Evolutionary conservation across 2,888 invertebrate species (phyloP).

Genomic region (Aphidoletes aphidimyza): DNA sequence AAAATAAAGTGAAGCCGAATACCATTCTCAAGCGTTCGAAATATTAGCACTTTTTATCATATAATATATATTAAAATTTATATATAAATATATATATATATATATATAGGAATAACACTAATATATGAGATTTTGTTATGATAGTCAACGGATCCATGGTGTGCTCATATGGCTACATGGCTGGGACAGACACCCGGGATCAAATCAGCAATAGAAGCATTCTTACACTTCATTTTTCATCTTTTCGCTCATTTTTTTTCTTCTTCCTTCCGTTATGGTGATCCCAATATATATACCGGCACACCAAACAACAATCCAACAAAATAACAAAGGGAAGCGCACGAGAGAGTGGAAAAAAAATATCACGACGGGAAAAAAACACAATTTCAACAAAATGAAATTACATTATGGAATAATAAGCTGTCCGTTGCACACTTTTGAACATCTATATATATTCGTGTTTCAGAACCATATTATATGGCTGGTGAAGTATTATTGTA

Average conservation of each 20-base stretch:
- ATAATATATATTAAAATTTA: no score
- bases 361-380: not conserved
- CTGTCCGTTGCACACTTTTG: slow-evolving; percentile 1
- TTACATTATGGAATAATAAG: slow-evolving; percentile 38
- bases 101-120: no score
- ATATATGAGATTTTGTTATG: no score
- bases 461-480: no score
- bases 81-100: no score
- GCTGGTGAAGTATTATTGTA: no score
- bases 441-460: no score
- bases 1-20: no score
- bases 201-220: not conserved
- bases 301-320: not conserved
- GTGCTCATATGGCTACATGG: not conserved
- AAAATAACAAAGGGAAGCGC: no score
- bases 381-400: slow-evolving; percentile 39
- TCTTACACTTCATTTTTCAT: slow-evolving; percentile 20
- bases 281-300: no score
- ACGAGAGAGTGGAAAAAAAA: not conserved
- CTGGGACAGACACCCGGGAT: not conserved
- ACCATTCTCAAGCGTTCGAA: not conserved
- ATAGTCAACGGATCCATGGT: no score
- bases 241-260: not conserved
- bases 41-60: not conserved
- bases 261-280: no score